Base-by-base conservation (phyloP, 2,113 vertebrate genomes). In the Danio rerio region DNA sequence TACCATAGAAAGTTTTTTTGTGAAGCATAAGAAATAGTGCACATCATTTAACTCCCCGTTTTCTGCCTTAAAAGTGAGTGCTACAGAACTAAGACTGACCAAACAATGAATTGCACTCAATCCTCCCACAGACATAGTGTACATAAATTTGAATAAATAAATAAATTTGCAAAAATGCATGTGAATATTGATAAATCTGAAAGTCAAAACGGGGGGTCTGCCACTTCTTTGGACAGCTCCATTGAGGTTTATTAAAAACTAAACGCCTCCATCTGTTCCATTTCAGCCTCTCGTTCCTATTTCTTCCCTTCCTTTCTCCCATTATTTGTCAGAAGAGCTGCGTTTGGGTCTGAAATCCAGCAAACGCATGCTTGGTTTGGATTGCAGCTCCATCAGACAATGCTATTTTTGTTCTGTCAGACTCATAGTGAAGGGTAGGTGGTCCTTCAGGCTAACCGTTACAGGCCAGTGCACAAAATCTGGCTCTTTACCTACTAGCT, bases 101-200 rank as follows among this genome's bases (percentile, higher is more conserved):
- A 45, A 50, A 50, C 68, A 70, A 70, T 70, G 49, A 2, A 49
- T 21, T 50, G 63, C 1, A 0, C 18, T 2, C 4, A 21, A 50
- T 70, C 10, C 18, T 21, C 50, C 18, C 47, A 50, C 47, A 70
- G 47, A 70, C 47, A 20, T 5, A 7, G 18, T 49, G 20, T 13
- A 12, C 18, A 70, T 50, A 70, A 2, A 69, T 69, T 49, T 69
- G n/a, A 49, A 69, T 69, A 70, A 18, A 50, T 50, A 50, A 49
- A 69, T 69, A 18, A 0, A 70, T 70, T 50, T 70, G n/a, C 68
- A 21, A 20, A n/a, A 13, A 50, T 70, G 9, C n/a, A 50, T 70
- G 16, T 13, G 5, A 70, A 70, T 70, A 49, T 20, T 49, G 45
- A 70, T 49, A 7, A 18, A 70, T 70, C 18, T 8, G 45, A 50